phyloP scores from a whole-genome alignment of 2,888 invertebrate genomes.

The Drosophila neotestacea region DNA sequence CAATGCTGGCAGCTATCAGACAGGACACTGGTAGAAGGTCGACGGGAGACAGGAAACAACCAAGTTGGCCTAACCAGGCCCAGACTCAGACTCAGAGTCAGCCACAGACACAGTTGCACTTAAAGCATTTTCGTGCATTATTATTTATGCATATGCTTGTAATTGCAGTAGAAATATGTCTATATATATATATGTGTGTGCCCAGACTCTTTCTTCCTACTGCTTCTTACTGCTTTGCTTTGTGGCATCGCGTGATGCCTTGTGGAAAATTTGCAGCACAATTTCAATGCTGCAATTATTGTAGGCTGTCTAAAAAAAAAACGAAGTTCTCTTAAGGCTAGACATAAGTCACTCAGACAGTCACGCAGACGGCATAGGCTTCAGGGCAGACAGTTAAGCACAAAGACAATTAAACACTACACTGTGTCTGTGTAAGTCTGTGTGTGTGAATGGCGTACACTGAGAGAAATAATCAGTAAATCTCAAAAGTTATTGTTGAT shows the following conservation, averaged over 20 bases:
- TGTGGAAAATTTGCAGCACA: conserved; percentile 47
- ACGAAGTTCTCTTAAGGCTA: conserved; percentile 61
- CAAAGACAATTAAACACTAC: conserved; percentile 73
- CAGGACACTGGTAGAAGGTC: conserved; percentile 22
- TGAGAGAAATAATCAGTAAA: conserved; percentile 1
- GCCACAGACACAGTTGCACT: conserved; percentile 52
- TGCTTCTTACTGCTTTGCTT: conserved; percentile 13
- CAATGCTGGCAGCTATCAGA: conserved; percentile 29
- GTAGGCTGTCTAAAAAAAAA: conserved; percentile 54
- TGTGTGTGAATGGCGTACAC: conserved; percentile 19
- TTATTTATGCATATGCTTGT: conserved; percentile 81
- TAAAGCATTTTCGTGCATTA: conserved; percentile 79
- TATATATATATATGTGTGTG: conserved; percentile 34
- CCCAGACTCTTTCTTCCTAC: conserved; percentile 54
- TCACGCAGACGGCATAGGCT: conserved; percentile 52
- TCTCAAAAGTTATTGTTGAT: too few relatives aligned
- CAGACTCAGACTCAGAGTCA: conserved; percentile 13
- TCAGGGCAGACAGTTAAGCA: conserved; percentile 44
- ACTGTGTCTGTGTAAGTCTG: conserved; percentile 10
- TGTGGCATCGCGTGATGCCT: conserved; percentile 66
- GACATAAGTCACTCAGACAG: conserved; percentile 82
- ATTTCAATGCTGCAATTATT: conserved; percentile 70
- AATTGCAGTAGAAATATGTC: conserved; percentile 56
- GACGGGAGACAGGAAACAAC: conserved; percentile 33
- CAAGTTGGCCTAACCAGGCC: conserved; percentile 26